Conservation (phyloP, 2,113 vertebrate species). For the Dromas ardeola region DNA sequence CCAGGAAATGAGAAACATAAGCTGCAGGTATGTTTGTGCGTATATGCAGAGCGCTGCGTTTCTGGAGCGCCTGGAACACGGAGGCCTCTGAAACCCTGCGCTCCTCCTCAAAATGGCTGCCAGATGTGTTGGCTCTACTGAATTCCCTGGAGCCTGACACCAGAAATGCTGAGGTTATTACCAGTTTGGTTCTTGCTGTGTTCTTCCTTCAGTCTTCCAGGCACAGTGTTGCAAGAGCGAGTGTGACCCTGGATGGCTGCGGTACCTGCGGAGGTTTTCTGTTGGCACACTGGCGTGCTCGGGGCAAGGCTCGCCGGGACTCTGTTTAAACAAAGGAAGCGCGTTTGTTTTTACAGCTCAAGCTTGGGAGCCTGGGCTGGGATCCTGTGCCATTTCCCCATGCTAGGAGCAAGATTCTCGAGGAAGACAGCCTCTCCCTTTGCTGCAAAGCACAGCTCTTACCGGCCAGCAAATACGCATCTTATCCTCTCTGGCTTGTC, state of each 20-base stretch:
- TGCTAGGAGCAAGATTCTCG: not conserved
- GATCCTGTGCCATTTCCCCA: slow-evolving; percentile 23
- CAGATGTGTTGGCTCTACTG: slow-evolving; percentile 57
- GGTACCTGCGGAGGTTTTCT: not conserved
- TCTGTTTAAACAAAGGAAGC: slow-evolving; percentile 53
- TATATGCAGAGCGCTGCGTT: not conserved
- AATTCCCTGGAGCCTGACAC: slow-evolving; percentile 45
- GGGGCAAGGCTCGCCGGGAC: not conserved
- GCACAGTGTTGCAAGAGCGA: not conserved
- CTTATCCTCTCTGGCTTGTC: not conserved
- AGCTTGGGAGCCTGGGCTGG: slow-evolving; percentile 32
- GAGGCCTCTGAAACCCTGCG: slow-evolving; percentile 50
- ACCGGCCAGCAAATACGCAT: not conserved
- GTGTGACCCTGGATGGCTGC: not conserved
- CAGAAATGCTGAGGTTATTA: slow-evolving; percentile 35
- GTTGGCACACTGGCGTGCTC: not conserved
- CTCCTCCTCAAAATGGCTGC: slow-evolving; percentile 72
- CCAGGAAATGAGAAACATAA: slow-evolving; percentile 65
- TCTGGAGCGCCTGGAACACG: slow-evolving; percentile 27
- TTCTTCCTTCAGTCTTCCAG: not conserved
- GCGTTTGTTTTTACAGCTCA: slow-evolving; percentile 58
- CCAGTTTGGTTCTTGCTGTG: not conserved
- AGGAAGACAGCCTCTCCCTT: slow-evolving; percentile 32
- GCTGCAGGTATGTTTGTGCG: slow-evolving; percentile 47
- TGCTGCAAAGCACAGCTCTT: not conserved